These are phyloP conservation scores for Laterallus jamaicensis DNA, from an alignment of 2,113 vertebrate genomes.

Conservation along the genomic window DNA sequence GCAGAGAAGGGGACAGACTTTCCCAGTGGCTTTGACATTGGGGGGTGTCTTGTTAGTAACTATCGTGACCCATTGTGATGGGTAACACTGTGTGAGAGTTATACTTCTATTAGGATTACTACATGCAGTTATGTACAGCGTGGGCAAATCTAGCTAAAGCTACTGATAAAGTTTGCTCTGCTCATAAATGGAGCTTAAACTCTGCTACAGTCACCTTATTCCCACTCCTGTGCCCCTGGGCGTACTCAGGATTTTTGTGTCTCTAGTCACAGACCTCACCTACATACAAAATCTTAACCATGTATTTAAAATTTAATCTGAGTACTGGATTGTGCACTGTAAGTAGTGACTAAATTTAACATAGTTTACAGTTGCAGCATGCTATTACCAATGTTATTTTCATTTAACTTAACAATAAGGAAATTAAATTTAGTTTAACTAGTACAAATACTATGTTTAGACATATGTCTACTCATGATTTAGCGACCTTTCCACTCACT, in stretches of 20 bases:
- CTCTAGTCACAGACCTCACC: background rate
- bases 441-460: background rate
- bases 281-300: background rate
- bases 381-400: background rate
- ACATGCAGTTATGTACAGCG: background rate
- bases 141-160: background rate
- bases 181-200: background rate
- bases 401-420: background rate
- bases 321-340: background rate
- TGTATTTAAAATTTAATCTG: background rate
- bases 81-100: background rate
- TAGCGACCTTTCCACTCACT: background rate
- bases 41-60: background rate
- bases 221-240: background rate
- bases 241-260: background rate
- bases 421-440: background rate
- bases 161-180: background rate
- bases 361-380: background rate
- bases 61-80: background rate
- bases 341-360: background rate
- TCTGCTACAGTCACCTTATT: background rate
- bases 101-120: background rate
- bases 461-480: background rate
- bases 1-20: background rate
- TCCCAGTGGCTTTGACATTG: background rate